Evolutionary conservation across 2,113 vertebrate species (phyloP).

Genomic region (Notarius lentiginosus): DNA sequence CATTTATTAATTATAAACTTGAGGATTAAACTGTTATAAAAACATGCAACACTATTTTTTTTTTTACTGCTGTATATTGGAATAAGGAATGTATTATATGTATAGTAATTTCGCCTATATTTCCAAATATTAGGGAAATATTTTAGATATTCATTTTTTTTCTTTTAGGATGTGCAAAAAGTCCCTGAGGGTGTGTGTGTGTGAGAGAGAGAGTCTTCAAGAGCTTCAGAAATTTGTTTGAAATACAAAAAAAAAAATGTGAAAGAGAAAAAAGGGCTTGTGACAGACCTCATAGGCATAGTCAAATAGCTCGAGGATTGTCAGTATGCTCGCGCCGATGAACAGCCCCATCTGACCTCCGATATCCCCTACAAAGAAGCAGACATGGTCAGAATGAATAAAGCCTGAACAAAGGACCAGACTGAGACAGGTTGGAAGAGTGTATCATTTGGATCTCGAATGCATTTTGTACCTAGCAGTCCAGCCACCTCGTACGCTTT

Average conservation of each 20-base stretch:
- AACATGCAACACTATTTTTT: no score
- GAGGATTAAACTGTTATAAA: no score
- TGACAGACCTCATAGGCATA: constrained; percentile 93
- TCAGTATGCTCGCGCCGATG: constrained; percentile 97
- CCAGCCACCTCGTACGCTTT: constrained; percentile 98
- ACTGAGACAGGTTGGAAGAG: background rate
- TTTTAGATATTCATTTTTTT: no score
- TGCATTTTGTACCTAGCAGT: constrained; percentile 80
- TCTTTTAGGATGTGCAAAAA: no score
- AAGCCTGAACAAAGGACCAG: background rate
- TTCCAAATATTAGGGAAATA: background rate
- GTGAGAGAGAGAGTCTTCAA: no score
- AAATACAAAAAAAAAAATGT: background rate
- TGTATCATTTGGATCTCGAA: background rate
- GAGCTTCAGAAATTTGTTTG: no score
- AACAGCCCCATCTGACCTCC: constrained; percentile 99
- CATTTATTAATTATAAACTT: no score
- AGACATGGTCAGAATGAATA: background rate
- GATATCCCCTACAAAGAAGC: constrained; percentile 84
- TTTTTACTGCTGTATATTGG: no score
- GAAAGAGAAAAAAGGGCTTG: background rate
- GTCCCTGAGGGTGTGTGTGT: no score
- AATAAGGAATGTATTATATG: background rate
- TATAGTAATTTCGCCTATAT: background rate
- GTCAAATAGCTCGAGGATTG: constrained; percentile 96